These are phyloP conservation scores for Hecatera dysodea DNA, from an alignment of 2,888 invertebrate species.

Conservation along the genomic window DNA sequence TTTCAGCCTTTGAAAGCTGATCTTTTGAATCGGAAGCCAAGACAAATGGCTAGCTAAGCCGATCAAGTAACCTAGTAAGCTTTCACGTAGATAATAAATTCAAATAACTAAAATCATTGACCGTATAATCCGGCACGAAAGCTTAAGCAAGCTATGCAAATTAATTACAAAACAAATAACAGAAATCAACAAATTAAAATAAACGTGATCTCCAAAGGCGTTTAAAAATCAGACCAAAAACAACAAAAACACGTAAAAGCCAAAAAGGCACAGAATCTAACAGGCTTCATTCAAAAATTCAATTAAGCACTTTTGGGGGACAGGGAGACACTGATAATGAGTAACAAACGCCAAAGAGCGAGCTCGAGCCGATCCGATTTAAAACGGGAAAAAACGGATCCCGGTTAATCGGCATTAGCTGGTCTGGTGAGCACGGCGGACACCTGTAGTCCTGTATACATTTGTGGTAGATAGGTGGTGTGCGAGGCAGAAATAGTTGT, in stretches of 20 bases:
- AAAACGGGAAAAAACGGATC: conserved; percentile 62
- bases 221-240: conserved; percentile 14
- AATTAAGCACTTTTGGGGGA: conserved; percentile 72
- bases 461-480: conserved; percentile 12
- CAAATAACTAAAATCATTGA: not conserved
- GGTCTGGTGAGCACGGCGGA: conserved; percentile 78
- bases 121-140: too few species aligned
- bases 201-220: not conserved
- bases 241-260: conserved; percentile 33
- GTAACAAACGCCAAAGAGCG: conserved; percentile 77
- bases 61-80: not conserved
- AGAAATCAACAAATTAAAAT: not conserved
- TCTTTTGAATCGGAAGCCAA: not conserved
- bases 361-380: conserved; percentile 74
- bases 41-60: not conserved
- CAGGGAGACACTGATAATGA: conserved; percentile 72
- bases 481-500: not conserved
- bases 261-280: conserved; percentile 67
- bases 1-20: not conserved
- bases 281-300: conserved; percentile 76
- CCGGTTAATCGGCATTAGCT: conserved; percentile 80
- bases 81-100: not conserved
- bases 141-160: not conserved
- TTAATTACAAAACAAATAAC: not conserved
- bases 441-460: conserved; percentile 64